Conservation (phyloP, 2,113 vertebrate genomes). For the Ceuthmochares aereus region DNA sequence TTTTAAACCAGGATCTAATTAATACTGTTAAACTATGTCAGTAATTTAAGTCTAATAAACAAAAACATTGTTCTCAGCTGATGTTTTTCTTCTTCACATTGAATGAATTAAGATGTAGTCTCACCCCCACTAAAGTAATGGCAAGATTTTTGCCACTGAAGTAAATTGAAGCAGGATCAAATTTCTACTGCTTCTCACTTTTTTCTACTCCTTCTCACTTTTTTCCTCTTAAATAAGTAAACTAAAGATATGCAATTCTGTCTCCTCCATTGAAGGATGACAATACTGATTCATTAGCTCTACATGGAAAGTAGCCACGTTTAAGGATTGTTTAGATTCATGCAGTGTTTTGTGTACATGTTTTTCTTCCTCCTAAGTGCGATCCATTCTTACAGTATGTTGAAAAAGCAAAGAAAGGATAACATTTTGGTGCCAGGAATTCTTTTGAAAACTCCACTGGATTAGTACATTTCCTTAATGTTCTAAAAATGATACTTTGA, state of each 20-base stretch:
- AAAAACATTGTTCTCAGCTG: not conserved
- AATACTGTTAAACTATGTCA: not conserved
- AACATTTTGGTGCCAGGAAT: not conserved
- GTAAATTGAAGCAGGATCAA: not conserved
- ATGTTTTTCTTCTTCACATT: not conserved
- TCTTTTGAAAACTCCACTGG: not conserved
- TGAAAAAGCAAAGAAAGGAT: not conserved
- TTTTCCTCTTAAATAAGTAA: not conserved
- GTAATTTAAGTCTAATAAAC: not conserved
- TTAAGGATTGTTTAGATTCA: not conserved
- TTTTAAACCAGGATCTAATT: not conserved
- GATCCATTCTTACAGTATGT: not conserved
- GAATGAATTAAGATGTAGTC: not conserved
- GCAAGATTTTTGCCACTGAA: not conserved
- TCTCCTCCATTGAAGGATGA: not conserved
- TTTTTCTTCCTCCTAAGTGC: not conserved
- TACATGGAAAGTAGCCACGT: not conserved
- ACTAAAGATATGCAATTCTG: not conserved
- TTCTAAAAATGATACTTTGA: slow-evolving; percentile 1
- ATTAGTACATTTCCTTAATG: not conserved
- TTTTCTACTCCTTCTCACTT: not conserved
- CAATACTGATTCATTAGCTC: not conserved
- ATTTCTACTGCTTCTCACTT: not conserved
- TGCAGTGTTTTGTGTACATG: not conserved
- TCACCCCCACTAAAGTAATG: not conserved